Evolutionary conservation across 2,113 vertebrate genomes (phyloP).

Genomic region (Guaruba guarouba): DNA sequence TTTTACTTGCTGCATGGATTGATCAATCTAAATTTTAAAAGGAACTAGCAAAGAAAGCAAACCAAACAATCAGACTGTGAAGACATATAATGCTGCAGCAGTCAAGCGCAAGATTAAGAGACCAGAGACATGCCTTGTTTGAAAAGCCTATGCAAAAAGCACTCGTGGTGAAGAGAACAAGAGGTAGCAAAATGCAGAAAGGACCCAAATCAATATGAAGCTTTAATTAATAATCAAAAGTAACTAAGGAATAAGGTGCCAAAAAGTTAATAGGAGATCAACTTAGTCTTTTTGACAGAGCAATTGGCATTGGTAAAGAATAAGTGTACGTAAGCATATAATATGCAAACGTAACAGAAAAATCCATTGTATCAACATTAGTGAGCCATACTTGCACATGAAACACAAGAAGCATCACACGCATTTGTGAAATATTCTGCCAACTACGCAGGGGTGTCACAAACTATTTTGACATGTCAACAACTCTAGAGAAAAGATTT

Average conservation of each 20-base stretch:
- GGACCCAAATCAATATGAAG: neutral
- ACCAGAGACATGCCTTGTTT: neutral
- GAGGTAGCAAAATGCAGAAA: neutral
- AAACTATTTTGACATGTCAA: neutral
- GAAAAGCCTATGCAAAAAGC: neutral
- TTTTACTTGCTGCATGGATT: neutral
- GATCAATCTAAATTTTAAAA: neutral
- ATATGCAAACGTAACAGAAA: neutral
- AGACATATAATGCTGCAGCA: neutral
- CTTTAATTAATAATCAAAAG: neutral
- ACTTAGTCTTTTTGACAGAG: neutral
- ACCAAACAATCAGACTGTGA: neutral
- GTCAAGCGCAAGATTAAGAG: neutral
- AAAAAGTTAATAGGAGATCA: neutral
- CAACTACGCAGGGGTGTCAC: neutral
- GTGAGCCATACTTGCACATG: neutral
- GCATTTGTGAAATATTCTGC: neutral
- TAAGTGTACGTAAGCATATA: neutral
- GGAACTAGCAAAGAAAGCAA: neutral
- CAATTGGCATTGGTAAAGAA: neutral
- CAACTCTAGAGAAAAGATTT: neutral
- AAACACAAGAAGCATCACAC: neutral
- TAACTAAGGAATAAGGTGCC: neutral
- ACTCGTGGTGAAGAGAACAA: neutral
- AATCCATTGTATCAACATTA: neutral